A percentile compares a stretch with the other conserved stretches of the same genome.
Conservation (phyloP, 2,888 invertebrate genomes). For the Acanthococcus lagerstroemiae region DNA sequence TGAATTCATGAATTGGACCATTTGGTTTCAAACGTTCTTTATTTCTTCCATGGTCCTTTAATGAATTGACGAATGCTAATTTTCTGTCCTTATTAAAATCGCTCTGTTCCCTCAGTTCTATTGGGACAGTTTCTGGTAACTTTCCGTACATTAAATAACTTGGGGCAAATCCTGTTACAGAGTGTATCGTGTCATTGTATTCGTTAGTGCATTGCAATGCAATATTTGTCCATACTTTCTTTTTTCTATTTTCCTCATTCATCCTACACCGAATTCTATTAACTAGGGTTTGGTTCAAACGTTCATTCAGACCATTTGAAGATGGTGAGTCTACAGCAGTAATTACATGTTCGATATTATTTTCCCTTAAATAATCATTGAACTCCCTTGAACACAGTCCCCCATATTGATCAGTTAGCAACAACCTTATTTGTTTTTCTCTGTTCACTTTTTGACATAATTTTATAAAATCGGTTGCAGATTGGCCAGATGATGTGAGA, state of each 20-base stretch:
- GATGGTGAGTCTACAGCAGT: background rate
- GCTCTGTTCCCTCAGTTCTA: background rate
- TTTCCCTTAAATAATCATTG: conserved; percentile 36
- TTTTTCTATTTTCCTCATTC: background rate
- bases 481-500: background rate
- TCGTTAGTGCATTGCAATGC: background rate
- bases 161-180: background rate
- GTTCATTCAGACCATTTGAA: conserved; percentile 1
- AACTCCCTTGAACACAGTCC: conserved; percentile 38
- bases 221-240: background rate
- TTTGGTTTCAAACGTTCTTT: conserved; percentile 8
- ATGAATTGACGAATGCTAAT: conserved; percentile 26
- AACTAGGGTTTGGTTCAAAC: background rate
- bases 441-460: background rate
- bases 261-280: conserved; percentile 2
- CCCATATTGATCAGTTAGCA: conserved; percentile 37
- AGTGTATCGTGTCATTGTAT: background rate
- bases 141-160: conserved; percentile 1
- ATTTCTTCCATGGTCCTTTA: conserved; percentile 27
- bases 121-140: background rate
- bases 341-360: conserved; percentile 31
- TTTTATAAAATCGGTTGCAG: background rate
- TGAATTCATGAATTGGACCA: conserved; percentile 1
- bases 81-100: conserved; percentile 19
- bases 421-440: conserved; percentile 28